A percentile compares a stretch with the other conserved stretches of the same genome.
phyloP scores from a whole-genome alignment of 2,797 vertebrate genomes.

The Tapera naevia region DNA sequence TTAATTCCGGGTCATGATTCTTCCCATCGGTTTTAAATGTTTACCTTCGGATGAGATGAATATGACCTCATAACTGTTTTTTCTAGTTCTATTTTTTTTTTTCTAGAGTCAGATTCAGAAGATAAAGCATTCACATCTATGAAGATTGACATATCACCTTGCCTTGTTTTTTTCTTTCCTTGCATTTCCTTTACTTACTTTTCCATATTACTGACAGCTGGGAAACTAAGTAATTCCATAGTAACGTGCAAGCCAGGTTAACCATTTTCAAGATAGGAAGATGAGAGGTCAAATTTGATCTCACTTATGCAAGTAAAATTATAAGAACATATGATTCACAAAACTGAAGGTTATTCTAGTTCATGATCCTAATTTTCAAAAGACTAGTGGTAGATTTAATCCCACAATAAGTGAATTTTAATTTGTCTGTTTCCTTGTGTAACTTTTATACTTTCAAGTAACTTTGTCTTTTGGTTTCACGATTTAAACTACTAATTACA shows the following conservation, averaged over 20 bases:
- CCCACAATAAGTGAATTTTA: neutral
- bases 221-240: neutral
- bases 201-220: neutral
- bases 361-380: neutral
- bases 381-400: neutral
- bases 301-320: neutral
- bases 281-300: neutral
- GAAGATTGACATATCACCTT: neutral
- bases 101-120: neutral
- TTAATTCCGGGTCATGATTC: neutral
- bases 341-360: neutral
- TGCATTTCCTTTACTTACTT: neutral
- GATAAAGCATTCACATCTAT: neutral
- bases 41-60: neutral
- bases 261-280: neutral
- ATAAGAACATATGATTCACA: neutral
- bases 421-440: neutral
- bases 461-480: neutral
- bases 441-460: neutral
- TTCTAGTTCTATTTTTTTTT: fast-evolving
- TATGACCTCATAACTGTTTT: neutral
- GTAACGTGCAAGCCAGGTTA: neutral
- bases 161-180: neutral
- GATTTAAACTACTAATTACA: neutral
- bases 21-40: neutral